Base-by-base conservation (phyloP, 2,113 vertebrate genomes). In the Ariopsis seemanni region DNA sequence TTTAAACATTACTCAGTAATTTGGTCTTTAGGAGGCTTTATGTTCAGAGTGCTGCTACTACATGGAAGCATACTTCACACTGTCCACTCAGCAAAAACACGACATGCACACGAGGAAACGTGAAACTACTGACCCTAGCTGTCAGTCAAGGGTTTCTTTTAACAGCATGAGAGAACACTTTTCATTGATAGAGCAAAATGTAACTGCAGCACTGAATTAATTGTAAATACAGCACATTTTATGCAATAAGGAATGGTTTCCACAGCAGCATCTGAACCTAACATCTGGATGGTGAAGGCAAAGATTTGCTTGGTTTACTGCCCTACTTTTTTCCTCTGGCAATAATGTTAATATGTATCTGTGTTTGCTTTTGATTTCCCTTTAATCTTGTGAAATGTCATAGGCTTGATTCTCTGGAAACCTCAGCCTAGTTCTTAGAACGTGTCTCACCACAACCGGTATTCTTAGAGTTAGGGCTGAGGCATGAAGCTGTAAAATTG, bases 391-490 rank as follows among this genome's bases (percentile, higher is more conserved):
- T 85, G 30, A 90, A 89, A 90, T 86, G 89, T 86, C 79, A 85
- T 85, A 77, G 58, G 58, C 69, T 88, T 78, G 82, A 87, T 89
- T 88, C 87, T 84, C 58, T 90, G 83, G 89, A 91, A 90, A 90
- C 89, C 88, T 91, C 86, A 88, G 83, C 78, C 89, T 77, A 88
- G 88, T 91, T 91, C 91, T 90, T 88, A 90, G 91, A 91, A 91
- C 80, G 85, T 78, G 89, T 89, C 81, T 90, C 78, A 90, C 91
- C 91, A 91, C 91, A 88, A 91, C 91, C 91, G 91, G 86, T 91
- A 87, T 91, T 91, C 91, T 90, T 89, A 85, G 88, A 91, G 88
- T 81, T 86, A 85, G 82, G 82, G 79, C 79, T 72, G 62, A 82
- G 85, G 77, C 72, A 69, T 60, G 57, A 77, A 55, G 60, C 30